Conservation (phyloP, 2,113 vertebrate genomes). For the Fukomys damarensis region DNA sequence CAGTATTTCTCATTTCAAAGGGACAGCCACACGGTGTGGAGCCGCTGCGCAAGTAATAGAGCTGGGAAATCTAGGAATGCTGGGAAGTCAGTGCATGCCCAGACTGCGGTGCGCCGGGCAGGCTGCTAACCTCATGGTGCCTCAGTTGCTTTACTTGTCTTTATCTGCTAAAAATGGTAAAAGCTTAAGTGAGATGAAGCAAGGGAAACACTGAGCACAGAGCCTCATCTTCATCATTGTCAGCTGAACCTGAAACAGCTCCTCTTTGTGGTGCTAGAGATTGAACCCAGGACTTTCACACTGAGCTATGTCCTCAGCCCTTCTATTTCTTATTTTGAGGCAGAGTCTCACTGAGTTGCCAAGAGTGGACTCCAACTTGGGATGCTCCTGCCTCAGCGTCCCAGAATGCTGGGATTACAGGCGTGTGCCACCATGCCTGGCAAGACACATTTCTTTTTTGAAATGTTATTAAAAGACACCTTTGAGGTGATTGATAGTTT, state of each 20-base stretch:
- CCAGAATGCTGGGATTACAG: neutral
- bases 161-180: no score
- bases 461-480: conserved; percentile 12
- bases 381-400: neutral
- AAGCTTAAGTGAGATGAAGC: neutral
- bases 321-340: neutral
- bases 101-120: no score
- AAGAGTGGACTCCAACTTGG: neutral
- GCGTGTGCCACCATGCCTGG: neutral
- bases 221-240: no score
- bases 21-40: neutral
- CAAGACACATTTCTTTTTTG: neutral
- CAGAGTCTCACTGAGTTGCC: neutral
- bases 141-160: neutral
- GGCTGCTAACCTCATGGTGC: neutral
- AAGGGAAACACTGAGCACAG: no score
- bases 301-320: neutral
- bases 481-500: neutral
- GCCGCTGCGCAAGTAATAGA: fast-evolving
- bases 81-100: neutral
- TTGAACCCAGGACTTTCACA: neutral
- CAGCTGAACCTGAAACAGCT: neutral
- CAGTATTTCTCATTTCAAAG: conserved; percentile 56
- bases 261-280: neutral
- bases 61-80: neutral